Percentiles rank a stretch among this genome's conserved stretches.
phyloP scores from a whole-genome alignment of 2,797 vertebrate genomes.

The Eulemur rubriventer region DNA sequence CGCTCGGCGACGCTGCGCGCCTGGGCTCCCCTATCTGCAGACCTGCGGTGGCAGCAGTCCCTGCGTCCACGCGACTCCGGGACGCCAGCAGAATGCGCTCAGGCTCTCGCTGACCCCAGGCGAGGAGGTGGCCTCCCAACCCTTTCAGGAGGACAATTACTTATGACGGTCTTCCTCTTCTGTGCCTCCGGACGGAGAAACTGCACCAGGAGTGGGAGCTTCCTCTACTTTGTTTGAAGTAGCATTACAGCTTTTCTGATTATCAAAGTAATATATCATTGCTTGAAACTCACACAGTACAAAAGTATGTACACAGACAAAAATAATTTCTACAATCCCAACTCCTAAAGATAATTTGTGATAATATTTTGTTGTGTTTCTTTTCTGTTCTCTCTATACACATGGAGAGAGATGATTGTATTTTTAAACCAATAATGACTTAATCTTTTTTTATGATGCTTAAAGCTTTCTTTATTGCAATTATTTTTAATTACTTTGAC shows the following conservation, averaged over 20 bases:
- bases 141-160: too few relatives aligned
- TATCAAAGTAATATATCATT: background rate
- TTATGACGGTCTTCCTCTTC: background rate
- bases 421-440: background rate
- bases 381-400: background rate
- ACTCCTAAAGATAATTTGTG: background rate
- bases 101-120: background rate
- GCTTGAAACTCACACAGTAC: background rate
- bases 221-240: background rate
- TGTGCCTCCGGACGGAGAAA: too few relatives aligned
- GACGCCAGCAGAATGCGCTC: accelerated
- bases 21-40: background rate
- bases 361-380: background rate
- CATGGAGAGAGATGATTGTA: background rate
- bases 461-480: background rate
- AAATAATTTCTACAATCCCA: background rate
- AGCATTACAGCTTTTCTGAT: background rate
- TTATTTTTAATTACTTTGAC: background rate
- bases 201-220: background rate
- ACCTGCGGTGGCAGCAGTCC: background rate
- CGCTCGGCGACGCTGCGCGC: background rate
- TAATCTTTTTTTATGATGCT: background rate
- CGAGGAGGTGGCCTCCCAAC: background rate
- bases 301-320: background rate
- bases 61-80: background rate